Conservation (phyloP, 2,888 invertebrate species). For the Nysson spinosus region DNA sequence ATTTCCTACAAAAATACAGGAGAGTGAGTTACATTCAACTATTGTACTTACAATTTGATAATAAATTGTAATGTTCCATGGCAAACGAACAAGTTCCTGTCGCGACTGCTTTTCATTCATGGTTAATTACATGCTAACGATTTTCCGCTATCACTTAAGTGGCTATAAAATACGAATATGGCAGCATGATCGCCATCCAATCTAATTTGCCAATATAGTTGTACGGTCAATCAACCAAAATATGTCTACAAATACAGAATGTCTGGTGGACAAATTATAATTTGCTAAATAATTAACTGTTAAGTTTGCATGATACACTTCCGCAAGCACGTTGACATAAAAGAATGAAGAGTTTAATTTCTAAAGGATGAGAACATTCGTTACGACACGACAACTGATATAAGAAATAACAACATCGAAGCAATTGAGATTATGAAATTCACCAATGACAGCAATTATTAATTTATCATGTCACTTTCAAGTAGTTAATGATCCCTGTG, state of each 20-base stretch:
- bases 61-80: too few relatives aligned
- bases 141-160: neutral
- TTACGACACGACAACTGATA: neutral
- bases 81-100: too few relatives aligned
- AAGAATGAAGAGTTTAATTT: neutral
- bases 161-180: neutral
- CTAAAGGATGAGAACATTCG: neutral
- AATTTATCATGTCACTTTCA: conserved; percentile 25
- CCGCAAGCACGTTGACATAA: neutral
- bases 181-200: neutral
- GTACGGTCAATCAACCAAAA: too few relatives aligned
- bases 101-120: neutral
- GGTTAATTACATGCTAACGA: neutral
- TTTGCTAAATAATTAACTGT: too few relatives aligned
- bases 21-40: too few relatives aligned
- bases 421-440: conserved; percentile 4
- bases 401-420: neutral
- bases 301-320: neutral
- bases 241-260: too few relatives aligned
- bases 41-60: too few relatives aligned
- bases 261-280: too few relatives aligned
- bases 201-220: conserved; percentile 6
- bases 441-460: conserved; percentile 14
- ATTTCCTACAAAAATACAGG: too few relatives aligned
- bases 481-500: conserved; percentile 7